phyloP scores from a whole-genome alignment of 2,113 vertebrate species.

The Alces alces region DNA sequence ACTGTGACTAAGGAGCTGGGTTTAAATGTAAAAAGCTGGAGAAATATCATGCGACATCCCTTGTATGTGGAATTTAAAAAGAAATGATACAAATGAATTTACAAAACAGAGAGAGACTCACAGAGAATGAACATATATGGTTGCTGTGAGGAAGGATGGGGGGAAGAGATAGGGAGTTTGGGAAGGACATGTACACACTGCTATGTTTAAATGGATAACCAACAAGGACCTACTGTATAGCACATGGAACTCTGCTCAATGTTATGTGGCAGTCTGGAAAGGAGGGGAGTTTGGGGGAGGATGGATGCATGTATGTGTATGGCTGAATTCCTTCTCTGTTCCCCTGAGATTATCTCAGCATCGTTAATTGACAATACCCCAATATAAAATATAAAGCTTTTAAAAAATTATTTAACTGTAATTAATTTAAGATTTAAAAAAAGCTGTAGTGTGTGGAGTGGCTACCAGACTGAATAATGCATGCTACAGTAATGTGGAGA shows the following conservation, averaged over 20 bases:
- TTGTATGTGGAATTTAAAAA: background rate
- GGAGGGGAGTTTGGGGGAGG: background rate
- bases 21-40: background rate
- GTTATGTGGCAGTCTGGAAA: background rate
- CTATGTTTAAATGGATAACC: background rate
- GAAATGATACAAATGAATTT: background rate
- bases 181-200: background rate
- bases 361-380: background rate
- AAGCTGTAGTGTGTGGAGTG: background rate
- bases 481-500: background rate
- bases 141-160: background rate
- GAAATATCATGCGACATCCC: background rate
- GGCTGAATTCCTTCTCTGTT: background rate
- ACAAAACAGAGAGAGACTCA: background rate
- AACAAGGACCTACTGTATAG: background rate
- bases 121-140: background rate
- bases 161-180: background rate
- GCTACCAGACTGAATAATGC: background rate
- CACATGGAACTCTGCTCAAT: background rate
- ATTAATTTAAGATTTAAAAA: slow-evolving; percentile 8
- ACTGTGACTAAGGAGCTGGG: background rate
- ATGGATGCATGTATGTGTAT: background rate
- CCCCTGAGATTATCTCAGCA: background rate
- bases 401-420: background rate
- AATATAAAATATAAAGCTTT: background rate